A percentile compares a stretch with the other conserved stretches of the same genome.
phyloP scores from a whole-genome alignment of 2,797 vertebrate genomes.

The Tamandua tetradactyla region DNA sequence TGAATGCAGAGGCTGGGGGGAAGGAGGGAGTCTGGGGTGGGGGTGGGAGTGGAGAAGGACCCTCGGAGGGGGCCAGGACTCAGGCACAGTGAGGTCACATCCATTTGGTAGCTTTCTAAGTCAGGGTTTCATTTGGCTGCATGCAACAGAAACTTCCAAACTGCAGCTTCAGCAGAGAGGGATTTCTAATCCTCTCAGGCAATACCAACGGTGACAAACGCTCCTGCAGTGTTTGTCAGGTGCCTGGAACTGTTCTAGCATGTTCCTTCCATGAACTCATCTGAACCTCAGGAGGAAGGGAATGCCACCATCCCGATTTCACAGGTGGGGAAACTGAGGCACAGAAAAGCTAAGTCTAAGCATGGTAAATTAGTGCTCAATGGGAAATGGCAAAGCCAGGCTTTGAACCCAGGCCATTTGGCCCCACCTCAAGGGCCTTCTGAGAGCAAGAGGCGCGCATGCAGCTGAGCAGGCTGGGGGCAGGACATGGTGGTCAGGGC shows the following conservation, averaged over 20 bases:
- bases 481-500: neutral
- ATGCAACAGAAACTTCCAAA: neutral
- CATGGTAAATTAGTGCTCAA: neutral
- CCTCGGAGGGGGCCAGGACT: neutral
- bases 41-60: neutral
- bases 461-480: fast-evolving
- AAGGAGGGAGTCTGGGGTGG: no score
- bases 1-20: fast-evolving
- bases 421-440: neutral
- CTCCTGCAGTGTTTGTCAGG: fast-evolving
- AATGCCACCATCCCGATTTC: neutral
- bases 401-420: neutral
- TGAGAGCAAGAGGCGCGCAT: no score
- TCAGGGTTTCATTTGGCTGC: neutral
- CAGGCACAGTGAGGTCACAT: no score
- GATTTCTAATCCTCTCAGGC: no score
- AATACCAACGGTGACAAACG: fast-evolving
- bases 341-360: neutral
- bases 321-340: neutral
- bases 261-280: fast-evolving
- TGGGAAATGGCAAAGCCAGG: neutral
- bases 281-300: neutral
- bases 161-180: no score
- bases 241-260: neutral
- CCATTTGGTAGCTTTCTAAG: neutral